Conservation (phyloP, 2,797 vertebrate species). For the Paratrypauchen microcephalus region DNA sequence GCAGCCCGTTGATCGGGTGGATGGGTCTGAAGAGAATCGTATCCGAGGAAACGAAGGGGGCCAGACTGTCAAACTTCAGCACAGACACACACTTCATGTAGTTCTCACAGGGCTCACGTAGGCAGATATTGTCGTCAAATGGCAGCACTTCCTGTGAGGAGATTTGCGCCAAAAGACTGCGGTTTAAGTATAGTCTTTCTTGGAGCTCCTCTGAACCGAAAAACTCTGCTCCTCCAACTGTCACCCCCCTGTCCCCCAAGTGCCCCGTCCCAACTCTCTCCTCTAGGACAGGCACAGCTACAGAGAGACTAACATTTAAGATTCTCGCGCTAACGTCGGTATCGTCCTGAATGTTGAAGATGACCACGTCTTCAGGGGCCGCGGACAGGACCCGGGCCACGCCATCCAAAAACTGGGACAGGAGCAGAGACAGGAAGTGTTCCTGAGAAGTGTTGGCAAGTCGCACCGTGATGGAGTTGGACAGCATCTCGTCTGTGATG, state of each 20-base stretch:
- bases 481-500: conserved; percentile 95
- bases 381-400: conserved; percentile 88
- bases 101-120: conserved; percentile 95
- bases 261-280: conserved; percentile 58
- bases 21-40: conserved; percentile 95
- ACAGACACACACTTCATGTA: conserved; percentile 98
- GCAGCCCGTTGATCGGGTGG: conserved; percentile 89
- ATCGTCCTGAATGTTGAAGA: conserved; percentile 94
- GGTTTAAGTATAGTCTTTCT: conserved; percentile 93
- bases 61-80: conserved; percentile 92
- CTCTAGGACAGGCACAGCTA: conserved; percentile 64
- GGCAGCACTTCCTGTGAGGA: conserved; percentile 91
- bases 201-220: conserved; percentile 92
- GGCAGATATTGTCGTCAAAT: conserved; percentile 96
- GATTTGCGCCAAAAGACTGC: conserved; percentile 86
- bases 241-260: conserved; percentile 54
- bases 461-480: conserved; percentile 93
- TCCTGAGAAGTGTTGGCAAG: conserved; percentile 92
- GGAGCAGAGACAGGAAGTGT: conserved; percentile 89
- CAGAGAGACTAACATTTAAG: conserved; percentile 94
- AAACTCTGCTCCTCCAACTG: conserved; percentile 68
- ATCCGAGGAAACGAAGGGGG: conserved; percentile 90
- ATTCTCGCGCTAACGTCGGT: conserved; percentile 86
- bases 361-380: conserved; percentile 83
- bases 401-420: conserved; percentile 89